Evolutionary conservation across 1,140 invertebrate species (phyloP).

Genomic region (Sitodiplosis mosellana): DNA sequence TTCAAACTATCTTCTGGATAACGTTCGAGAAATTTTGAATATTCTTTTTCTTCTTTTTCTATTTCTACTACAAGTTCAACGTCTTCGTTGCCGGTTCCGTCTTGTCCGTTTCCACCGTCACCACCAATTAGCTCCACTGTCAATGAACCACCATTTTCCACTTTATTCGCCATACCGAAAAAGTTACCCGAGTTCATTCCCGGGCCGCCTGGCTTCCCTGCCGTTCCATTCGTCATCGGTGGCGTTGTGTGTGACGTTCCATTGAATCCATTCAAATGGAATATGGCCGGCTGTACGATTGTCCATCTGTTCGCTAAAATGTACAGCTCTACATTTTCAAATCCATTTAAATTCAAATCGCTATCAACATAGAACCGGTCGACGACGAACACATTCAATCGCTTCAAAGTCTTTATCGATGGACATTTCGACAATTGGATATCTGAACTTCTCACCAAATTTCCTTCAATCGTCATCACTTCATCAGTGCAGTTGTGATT

Average conservation of each 20-base stretch:
- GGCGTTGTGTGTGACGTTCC: neutral
- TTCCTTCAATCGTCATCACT: neutral
- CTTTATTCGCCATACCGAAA: neutral
- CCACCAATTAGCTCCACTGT: neutral
- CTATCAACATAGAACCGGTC: neutral
- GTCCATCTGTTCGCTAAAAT: neutral
- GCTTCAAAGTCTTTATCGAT: neutral
- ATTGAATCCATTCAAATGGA: neutral
- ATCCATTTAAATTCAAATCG: neutral
- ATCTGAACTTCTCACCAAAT: neutral
- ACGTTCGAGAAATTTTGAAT: neutral
- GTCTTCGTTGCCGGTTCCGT: neutral
- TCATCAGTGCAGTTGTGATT: too few species aligned
- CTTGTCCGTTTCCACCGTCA: neutral
- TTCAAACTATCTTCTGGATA: too few species aligned
- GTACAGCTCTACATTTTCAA: neutral
- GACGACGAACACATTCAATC: neutral
- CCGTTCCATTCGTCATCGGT: neutral
- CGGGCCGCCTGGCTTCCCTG: neutral
- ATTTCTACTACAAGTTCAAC: neutral
- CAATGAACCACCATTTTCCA: neutral
- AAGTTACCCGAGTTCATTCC: neutral
- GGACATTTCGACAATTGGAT: neutral
- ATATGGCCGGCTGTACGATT: neutral
- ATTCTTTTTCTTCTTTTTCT: neutral